A percentile compares a stretch with the other conserved stretches of the same genome.
phyloP scores from a whole-genome alignment of 2,888 invertebrate genomes.

The Drosophila ochracea region DNA sequence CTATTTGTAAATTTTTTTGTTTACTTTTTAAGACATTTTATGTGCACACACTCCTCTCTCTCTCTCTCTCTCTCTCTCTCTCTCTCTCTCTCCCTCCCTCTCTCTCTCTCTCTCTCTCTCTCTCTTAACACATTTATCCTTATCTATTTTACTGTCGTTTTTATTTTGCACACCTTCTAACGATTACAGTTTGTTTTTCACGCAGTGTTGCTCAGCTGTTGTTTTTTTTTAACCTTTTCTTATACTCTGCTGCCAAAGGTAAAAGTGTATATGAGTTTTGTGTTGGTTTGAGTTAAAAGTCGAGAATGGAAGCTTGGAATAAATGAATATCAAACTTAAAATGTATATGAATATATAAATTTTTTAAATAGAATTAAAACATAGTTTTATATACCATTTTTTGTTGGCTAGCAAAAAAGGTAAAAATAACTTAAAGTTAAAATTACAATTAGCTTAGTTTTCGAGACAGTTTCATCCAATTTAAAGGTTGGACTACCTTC shows the following conservation, averaged over 20 bases:
- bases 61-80: not conserved
- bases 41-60: not conserved
- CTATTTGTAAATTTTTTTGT: not conserved
- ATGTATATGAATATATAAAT: not conserved
- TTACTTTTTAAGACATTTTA: not conserved
- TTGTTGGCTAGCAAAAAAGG: not conserved
- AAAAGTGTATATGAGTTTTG: not conserved
- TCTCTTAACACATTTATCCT: constrained; percentile 1
- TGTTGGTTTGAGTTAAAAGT: not conserved
- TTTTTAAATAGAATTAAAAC: not conserved
- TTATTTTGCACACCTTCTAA: constrained; percentile 27
- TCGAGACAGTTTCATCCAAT: not conserved
- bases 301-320: not conserved
- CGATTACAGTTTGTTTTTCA: constrained; percentile 21
- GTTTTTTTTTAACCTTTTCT: not conserved
- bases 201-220: constrained; percentile 42
- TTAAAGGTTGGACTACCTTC: not conserved
- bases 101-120: not conserved
- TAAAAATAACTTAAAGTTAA: not conserved
- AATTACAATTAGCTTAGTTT: not conserved
- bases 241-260: not conserved
- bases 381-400: not conserved
- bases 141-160: constrained; percentile 4
- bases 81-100: not conserved
- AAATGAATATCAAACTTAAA: not conserved